Base-by-base conservation (phyloP, 2,113 vertebrate species). In the Lynx canadensis region DNA sequence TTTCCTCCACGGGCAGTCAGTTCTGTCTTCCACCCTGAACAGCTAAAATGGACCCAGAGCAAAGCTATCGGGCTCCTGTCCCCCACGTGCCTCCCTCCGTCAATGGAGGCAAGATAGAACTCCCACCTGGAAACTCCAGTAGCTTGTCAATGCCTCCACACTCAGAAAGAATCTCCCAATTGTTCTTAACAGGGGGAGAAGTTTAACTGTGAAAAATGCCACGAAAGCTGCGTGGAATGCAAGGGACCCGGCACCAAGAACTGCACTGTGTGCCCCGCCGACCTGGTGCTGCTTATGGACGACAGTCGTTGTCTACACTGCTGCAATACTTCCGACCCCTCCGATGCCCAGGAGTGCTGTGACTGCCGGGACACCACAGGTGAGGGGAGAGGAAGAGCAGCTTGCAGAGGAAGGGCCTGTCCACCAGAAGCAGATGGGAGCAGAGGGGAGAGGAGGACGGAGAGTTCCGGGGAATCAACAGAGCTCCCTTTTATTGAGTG, bases 221-320 rank as follows among this genome's bases (percentile, higher is more conserved):
- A 99, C 14, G 92, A 96, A 0, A 99, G 99, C 10, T 99, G 99
- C 45, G 4, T 96, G 1, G 99, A 99, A 96, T 99, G 99, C 98
- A 99, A 99, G 63, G 99, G 99, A 14, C 99, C 99, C 0, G 98
- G 99, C 1, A 78, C 81, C 36, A 81, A 97, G 92, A 99, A 99
- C 98, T 99, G 99, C 97, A 99, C 99, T 0, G 31, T 97, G 78
- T 99, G 99, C 21, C 99, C 98, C 0, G 98, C 99, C 8, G 48
- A 94, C 66, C 98, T 98, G 96, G 82, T 99, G 52, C 97, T 99
- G 41, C 97, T 99, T 52, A 10, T 98, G 65, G 99, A 99, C 0
- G 99, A 99, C 19, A 98, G 99, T 45, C 99, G 99, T 93, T 99
- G 99, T 95, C 97, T 99, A 83, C 98, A 60, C 74, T 99, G 99